Base-by-base conservation (phyloP, 30 jellyfish, hydroid and myxozoan genomes). In the Turritopsis dohrnii region DNA sequence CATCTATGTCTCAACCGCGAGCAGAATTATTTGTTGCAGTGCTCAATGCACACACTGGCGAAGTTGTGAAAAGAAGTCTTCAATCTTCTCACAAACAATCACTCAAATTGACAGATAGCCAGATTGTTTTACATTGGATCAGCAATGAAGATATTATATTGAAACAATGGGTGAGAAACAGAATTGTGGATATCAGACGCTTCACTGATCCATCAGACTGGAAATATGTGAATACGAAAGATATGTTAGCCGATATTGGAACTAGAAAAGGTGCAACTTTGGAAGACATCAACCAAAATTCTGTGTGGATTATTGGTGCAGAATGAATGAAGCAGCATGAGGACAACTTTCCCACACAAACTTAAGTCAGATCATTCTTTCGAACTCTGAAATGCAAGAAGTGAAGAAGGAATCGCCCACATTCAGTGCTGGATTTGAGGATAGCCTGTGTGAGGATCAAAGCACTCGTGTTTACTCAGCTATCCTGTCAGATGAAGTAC, bases 131-230 rank as follows among this genome's bases (percentile, higher is more conserved):
- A 23, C 87, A 81, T n/a, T 81, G 87, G 87, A 81, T 81, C 8
- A 52, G 53, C 23, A 81, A 81, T 41, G 82, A 81, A 1, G 87
- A 81, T 1, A 54, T 21, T n/a, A 83, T 85, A 24, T 60, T 81
- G 26, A 81, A 81, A 52, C 87, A 81, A 41, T 81, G 85, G 85
- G 85, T 79, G 82, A 52, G 82, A 24, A 79, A 79, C 86, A 29
- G 86, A 29, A 83, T 79, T 16, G 20, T 81, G 20, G 85, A 81
- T 23, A 81, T 81, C 25, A 21, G 27, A 8, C 85, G 85, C 26
- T 66, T 81, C 66, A 53, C 82, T 23, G 27, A 29, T 19, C 9
- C 28, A 27, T n/a, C 22, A 21, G 53, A 79, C 28, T 79, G 86
- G 86, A 26, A n/a, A 29, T 79, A 79, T 53, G 79, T 79, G 7